Percentiles rank a stretch among this genome's conserved stretches.
Evolutionary conservation across 2,797 vertebrate species (phyloP).

Genomic region (Oreochromis mossambicus): DNA sequence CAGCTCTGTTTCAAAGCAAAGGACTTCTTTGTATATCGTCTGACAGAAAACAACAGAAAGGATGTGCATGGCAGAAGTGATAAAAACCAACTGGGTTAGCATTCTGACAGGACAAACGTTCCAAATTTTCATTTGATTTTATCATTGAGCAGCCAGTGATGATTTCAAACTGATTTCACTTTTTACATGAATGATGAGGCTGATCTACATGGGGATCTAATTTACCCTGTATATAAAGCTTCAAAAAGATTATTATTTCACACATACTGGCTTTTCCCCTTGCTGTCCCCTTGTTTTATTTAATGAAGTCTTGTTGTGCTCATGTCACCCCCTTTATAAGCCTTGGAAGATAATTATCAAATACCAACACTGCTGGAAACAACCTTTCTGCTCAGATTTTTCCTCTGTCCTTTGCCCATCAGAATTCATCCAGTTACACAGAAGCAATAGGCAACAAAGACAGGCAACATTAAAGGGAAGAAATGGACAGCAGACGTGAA

Average conservation of each 20-base stretch:
- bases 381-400: too few relatives aligned
- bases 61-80: not conserved
- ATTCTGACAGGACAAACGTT: not conserved
- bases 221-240: not conserved
- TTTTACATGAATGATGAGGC: not conserved
- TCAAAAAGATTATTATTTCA: not conserved
- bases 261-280: not conserved
- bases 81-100: not conserved
- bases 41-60: not conserved
- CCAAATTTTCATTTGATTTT: not conserved
- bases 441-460: not conserved
- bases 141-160: not conserved
- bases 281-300: not conserved
- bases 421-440: not conserved
- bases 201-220: not conserved
- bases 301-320: not conserved
- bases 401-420: not conserved
- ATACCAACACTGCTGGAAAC: not conserved
- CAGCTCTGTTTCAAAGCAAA: not conserved
- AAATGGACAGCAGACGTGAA: not conserved
- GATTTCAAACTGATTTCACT: not conserved
- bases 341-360: not conserved
- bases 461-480: not conserved
- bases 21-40: not conserved
- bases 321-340: not conserved